These are phyloP conservation scores for Campylomormyrus numenius DNA, from an alignment of 2,113 vertebrate species.

Conservation along the genomic window DNA sequence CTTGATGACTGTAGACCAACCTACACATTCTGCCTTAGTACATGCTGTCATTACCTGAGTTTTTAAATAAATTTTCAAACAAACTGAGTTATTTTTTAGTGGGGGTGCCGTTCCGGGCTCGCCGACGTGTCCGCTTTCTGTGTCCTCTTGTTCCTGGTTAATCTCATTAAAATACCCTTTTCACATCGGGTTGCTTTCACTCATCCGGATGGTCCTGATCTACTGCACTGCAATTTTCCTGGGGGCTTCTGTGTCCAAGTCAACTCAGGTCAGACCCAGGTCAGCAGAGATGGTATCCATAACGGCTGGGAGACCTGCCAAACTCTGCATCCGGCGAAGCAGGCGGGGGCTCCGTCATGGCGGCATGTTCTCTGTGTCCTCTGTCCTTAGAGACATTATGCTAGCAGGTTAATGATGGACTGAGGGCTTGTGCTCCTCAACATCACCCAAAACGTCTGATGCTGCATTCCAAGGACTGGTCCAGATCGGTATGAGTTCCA, in stretches of 20 bases:
- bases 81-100: neutral
- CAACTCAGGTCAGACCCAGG: neutral
- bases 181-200: neutral
- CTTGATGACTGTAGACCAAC: neutral
- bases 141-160: neutral
- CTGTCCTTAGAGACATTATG: neutral
- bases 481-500: neutral
- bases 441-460: neutral
- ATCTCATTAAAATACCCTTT: neutral
- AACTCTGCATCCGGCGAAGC: neutral
- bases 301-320: neutral
- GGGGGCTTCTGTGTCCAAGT: neutral
- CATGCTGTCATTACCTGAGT: neutral
- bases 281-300: neutral
- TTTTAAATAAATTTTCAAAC: neutral
- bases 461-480: neutral
- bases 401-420: neutral
- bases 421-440: neutral
- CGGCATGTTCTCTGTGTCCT: neutral
- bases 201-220: neutral
- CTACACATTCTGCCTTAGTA: neutral
- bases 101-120: neutral
- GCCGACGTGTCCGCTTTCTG: neutral
- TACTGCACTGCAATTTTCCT: neutral
- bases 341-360: neutral